A percentile compares a stretch with the other conserved stretches of the same genome.
Evolutionary conservation across 2,797 vertebrate species (phyloP).

Genomic region (Mormyrus hasselquistii): DNA sequence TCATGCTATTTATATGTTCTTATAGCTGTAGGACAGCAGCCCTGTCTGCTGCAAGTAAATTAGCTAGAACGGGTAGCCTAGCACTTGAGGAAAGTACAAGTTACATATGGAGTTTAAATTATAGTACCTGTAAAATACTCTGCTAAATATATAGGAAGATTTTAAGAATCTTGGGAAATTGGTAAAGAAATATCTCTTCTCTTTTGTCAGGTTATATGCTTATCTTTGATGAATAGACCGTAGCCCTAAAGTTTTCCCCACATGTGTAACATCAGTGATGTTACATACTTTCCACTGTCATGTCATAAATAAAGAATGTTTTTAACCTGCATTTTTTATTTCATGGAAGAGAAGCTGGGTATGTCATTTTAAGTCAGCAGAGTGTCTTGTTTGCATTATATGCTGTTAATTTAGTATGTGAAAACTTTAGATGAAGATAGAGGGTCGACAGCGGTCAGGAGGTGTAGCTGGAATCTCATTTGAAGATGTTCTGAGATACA

Average conservation of each 20-base stretch:
- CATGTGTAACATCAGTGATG: background rate
- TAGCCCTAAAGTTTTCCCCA: background rate
- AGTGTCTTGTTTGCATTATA: background rate
- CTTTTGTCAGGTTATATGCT: background rate
- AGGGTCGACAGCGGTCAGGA: background rate
- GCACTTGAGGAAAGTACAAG: background rate
- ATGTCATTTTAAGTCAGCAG: background rate
- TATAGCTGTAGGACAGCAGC: background rate
- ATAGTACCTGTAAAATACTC: background rate
- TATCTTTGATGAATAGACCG: background rate
- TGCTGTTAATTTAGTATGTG: background rate
- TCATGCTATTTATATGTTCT: background rate
- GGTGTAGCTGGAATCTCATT: background rate
- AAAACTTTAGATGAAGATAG: background rate
- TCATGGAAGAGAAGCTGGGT: background rate
- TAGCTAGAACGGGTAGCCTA: background rate
- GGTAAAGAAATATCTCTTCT: background rate
- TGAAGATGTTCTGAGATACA: background rate
- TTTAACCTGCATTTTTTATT: background rate
- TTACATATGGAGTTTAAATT: background rate
- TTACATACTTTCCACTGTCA: background rate
- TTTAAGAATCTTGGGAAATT: conserved; percentile 1
- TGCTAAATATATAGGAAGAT: background rate
- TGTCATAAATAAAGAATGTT: background rate
- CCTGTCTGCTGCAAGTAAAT: background rate